phyloP scores from a whole-genome alignment of 2,888 invertebrate genomes.

The Andrena minutula region DNA sequence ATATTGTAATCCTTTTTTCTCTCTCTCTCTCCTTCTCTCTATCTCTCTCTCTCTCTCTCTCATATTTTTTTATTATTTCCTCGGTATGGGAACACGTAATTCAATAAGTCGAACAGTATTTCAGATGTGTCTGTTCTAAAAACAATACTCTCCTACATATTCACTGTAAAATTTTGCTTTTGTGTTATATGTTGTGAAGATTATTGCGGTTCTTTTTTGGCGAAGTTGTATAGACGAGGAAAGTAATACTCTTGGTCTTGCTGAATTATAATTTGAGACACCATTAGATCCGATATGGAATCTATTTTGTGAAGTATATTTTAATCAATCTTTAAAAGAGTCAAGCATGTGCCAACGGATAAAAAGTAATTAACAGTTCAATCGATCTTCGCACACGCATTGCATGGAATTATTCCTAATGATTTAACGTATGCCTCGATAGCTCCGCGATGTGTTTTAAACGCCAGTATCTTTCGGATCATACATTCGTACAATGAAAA shows the following conservation, averaged over 20 bases:
- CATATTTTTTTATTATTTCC: slow-evolving; percentile 58
- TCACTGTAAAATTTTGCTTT: slow-evolving; percentile 48
- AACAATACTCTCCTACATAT: slow-evolving; percentile 59
- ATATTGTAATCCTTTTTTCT: slow-evolving; percentile 49
- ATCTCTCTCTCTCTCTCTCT: background rate
- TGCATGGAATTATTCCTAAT: slow-evolving; percentile 40
- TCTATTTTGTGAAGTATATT: slow-evolving; percentile 71
- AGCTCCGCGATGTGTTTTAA: slow-evolving; percentile 2
- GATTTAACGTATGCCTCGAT: slow-evolving; percentile 25
- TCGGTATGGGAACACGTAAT: slow-evolving; percentile 57
- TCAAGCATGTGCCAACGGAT: slow-evolving; percentile 48
- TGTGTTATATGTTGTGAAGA: slow-evolving; percentile 49
- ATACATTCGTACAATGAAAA: background rate
- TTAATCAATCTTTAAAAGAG: slow-evolving; percentile 70
- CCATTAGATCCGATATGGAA: slow-evolving; percentile 63
- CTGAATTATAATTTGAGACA: slow-evolving; percentile 65
- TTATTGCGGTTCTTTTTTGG: slow-evolving; percentile 56
- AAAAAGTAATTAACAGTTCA: slow-evolving; percentile 3
- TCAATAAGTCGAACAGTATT: slow-evolving; percentile 52
- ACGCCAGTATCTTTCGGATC: background rate
- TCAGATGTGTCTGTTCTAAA: slow-evolving; percentile 52
- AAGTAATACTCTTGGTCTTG: slow-evolving; percentile 53
- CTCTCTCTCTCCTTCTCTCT: background rate
- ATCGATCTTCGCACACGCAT: slow-evolving; percentile 11
- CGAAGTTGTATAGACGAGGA: slow-evolving; percentile 55